Evolutionary conservation across 2,888 invertebrate species (phyloP).

Genomic region (Scaptomyza tumidula): DNA sequence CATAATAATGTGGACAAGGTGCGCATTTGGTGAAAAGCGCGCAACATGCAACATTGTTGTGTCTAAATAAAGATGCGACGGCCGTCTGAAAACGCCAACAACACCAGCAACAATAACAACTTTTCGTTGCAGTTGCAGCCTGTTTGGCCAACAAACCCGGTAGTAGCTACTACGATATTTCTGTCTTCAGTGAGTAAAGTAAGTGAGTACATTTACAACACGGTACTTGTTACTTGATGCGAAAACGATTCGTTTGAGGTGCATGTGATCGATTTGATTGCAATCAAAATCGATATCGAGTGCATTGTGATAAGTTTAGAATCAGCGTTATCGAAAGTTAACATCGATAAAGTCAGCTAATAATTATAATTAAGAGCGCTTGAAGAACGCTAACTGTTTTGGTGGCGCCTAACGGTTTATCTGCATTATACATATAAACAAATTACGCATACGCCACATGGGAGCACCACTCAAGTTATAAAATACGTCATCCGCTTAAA

Average conservation of each 20-base stretch:
- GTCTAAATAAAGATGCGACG: conserved; percentile 79
- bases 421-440: background rate
- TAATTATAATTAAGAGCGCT: background rate
- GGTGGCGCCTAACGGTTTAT: background rate
- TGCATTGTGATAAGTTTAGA: conserved; percentile 4
- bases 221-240: conserved; percentile 8
- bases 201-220: background rate
- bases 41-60: conserved; percentile 78
- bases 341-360: background rate
- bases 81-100: conserved; percentile 47
- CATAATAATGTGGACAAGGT: conserved; percentile 83
- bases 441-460: conserved; percentile 49
- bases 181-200: background rate
- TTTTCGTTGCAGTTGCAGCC: conserved; percentile 40
- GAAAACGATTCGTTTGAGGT: conserved; percentile 13
- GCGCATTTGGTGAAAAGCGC: conserved; percentile 77
- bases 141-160: conserved; percentile 65
- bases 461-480: background rate
- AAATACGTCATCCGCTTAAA: conserved; percentile 66
- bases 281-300: background rate
- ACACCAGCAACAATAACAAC: conserved; percentile 36
- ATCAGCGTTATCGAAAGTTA: background rate
- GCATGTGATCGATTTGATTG: conserved; percentile 12
- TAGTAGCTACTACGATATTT: conserved; percentile 44
- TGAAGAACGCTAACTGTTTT: background rate